Evolutionary conservation across 2,113 vertebrate species (phyloP).

Genomic region (Lagopus leucura): DNA sequence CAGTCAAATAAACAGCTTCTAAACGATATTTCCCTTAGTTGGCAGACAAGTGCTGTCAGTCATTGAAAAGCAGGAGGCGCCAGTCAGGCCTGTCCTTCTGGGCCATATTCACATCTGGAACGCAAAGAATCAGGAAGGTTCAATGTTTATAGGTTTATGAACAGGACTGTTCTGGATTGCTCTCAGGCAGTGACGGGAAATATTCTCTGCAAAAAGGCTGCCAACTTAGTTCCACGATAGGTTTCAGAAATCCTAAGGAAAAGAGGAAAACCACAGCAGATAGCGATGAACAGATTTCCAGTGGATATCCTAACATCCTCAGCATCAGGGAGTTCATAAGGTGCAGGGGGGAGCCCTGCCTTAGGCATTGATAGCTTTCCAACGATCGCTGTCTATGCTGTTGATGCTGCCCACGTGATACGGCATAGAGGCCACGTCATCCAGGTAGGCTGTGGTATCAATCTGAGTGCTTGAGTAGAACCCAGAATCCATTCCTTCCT

Average conservation of each 20-base stretch:
- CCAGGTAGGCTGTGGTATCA: conserved; percentile 89
- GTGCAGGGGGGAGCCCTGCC: neutral
- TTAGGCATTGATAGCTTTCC: conserved; percentile 91
- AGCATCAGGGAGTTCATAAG: neutral
- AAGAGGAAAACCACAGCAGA: neutral
- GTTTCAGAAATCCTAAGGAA: conserved; percentile 42
- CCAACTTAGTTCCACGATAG: neutral
- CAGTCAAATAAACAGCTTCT: conserved; percentile 5
- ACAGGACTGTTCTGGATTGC: neutral
- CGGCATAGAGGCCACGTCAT: conserved; percentile 91
- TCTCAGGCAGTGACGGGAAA: neutral
- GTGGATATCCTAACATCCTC: neutral
- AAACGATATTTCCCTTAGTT: neutral
- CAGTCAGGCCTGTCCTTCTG: neutral
- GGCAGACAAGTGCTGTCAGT: conserved; percentile 22
- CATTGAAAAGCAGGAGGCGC: neutral
- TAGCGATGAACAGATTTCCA: conserved; percentile 9
- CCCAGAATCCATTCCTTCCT: conserved; percentile 84
- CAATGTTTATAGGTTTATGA: conserved; percentile 17
- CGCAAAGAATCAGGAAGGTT: neutral
- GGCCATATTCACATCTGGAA: conserved; percentile 26
- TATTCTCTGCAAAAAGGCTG: neutral
- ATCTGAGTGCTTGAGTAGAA: conserved; percentile 96
- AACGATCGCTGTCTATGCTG: conserved; percentile 93
- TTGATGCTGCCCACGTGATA: conserved; percentile 89